Evolutionary conservation across 2,888 invertebrate species (phyloP), one percentile per base, ranked within the genome.

Genomic region (Oscheius sp.): DNA sequence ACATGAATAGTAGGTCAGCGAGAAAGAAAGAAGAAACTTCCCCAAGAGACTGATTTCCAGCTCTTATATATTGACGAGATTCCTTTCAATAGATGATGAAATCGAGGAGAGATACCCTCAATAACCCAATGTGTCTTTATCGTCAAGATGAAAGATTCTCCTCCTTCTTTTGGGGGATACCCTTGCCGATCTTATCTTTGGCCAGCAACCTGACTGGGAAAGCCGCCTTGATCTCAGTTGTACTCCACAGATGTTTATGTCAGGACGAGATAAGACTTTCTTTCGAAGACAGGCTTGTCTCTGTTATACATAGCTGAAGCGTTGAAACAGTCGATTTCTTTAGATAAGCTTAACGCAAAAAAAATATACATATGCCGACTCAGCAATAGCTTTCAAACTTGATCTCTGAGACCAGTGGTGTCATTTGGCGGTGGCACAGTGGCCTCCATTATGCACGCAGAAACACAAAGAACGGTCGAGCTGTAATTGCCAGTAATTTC

Each of bases 391-490:
- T n/a, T 42, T 42, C 17, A 12, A 42, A 42, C 25, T 15, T 48
- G 48, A 20, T 48, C 48, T 48, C 25, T 48, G 48, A 48, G n/a
- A 48, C 48, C 12, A 20, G 20, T 25, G 20, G 23, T 20, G 48
- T 25, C 48, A 48, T 48, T 48, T 48, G 48, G 48, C 48, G 25
- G 42, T 20, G 48, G 23, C 23, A 12, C 48, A 23, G 48, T 20
- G 12, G 23, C 25, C 17, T 6, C 23, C 48, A 48, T 48, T 48
- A 48, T 48, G 48, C 48, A 48, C 48, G 48, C 48, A 48, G 48
- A 45, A 25, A 48, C 48, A 48, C 48, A 48, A 48, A 48, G 48
- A 48, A 48, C 48, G 48, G 17, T 48, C 48, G 48, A 23, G 8
- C 15, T 12, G 25, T 48, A 48, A 48, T 48, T 48, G 25, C 23